Conservation (phyloP, 2,888 invertebrate species). For the Acholoe squamosa region DNA sequence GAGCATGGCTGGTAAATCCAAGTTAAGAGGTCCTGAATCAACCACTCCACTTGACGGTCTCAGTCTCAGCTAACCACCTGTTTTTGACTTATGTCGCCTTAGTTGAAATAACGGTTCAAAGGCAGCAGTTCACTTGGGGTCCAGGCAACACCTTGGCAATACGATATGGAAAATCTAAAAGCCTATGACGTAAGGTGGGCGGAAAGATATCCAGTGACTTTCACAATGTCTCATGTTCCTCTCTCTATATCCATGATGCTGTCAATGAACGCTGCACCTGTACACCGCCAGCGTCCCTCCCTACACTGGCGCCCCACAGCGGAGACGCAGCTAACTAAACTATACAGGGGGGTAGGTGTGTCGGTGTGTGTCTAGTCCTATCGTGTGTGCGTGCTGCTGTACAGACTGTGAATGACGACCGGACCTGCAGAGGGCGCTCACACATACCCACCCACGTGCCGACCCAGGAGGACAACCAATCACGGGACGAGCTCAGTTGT, state of each 20-base stretch:
- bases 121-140: no score
- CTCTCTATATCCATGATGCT: neutral
- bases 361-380: neutral
- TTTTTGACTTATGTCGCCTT: no score
- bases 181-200: no score
- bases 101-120: no score
- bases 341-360: neutral
- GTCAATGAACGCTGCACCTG: neutral
- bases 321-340: neutral
- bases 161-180: no score
- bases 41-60: no score
- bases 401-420: neutral
- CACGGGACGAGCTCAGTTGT: neutral
- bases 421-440: neutral
- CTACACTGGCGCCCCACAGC: neutral
- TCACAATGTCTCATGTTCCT: neutral
- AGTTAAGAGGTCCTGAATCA: no score
- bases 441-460: neutral
- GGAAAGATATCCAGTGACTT: no score
- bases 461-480: neutral
- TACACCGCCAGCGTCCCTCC: neutral
- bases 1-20: no score
- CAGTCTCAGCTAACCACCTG: no score
- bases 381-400: neutral
- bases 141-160: no score